Evolutionary conservation across 1,140 invertebrate species (phyloP).

Genomic region (Pollicipes pollicipes): DNA sequence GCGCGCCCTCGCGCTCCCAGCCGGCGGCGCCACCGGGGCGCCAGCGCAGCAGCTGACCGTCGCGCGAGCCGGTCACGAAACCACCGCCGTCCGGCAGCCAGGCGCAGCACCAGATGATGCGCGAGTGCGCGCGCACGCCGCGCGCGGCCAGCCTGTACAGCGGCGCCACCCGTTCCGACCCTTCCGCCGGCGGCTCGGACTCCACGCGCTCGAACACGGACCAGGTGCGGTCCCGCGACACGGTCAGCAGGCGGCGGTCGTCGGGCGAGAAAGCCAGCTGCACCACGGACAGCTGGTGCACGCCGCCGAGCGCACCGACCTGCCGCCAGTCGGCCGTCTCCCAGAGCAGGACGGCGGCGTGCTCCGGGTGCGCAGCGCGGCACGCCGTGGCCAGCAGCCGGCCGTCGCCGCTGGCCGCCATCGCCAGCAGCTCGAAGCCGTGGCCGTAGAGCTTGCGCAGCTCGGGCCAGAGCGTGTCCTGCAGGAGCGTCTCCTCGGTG

Average conservation of each 20-base stretch:
- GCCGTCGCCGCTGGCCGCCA: constrained; percentile 51
- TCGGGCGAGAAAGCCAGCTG: constrained; percentile 76
- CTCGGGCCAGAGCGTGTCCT: constrained; percentile 93
- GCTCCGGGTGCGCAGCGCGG: constrained; percentile 50
- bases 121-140: constrained; percentile 52
- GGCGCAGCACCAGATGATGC: constrained; percentile 87
- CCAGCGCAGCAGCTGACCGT: constrained; percentile 67
- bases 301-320: constrained; percentile 42
- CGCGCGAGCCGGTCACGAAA: constrained; percentile 74
- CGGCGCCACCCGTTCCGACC: constrained; percentile 7
- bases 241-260: constrained; percentile 60
- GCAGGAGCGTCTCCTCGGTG: constrained; percentile 59
- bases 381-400: constrained; percentile 67
- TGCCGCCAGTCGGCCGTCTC: constrained; percentile 48
- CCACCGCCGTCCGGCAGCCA: constrained; percentile 70
- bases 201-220: constrained; percentile 36
- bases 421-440: constrained; percentile 75
- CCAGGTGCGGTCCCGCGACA: constrained; percentile 85
- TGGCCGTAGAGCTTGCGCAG: constrained; percentile 86
- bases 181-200: constrained; percentile 35
- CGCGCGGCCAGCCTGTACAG: constrained; percentile 32
- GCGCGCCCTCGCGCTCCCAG: constrained; percentile 18
- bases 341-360: constrained; percentile 66
- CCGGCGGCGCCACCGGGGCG: constrained; percentile 34
- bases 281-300: constrained; percentile 78